Evolutionary conservation across 2,797 vertebrate species (phyloP), one percentile per base, ranked within the genome.

Genomic region (Ambastaia sidthimunki): DNA sequence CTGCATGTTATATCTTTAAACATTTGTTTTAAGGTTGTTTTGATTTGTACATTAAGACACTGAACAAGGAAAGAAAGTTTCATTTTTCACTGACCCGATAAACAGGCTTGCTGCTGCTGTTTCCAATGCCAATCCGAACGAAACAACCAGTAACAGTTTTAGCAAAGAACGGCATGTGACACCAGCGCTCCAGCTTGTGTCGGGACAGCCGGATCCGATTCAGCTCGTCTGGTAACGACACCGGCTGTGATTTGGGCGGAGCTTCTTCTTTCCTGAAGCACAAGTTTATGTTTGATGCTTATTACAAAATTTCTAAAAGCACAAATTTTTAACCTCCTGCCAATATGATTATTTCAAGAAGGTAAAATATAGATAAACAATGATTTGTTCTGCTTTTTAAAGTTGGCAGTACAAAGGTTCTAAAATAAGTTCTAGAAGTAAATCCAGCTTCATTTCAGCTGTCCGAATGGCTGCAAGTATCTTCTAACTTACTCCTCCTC

Each of bases 141-240:
- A 98, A 99, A 92, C 98, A 99, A 69, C 98, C 98, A 0, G 96
- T 98, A 78, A 98, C 98, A 0, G 98, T 99, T 91, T 98, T 99
- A 50, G 97, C 94, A 66, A 99, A 99, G 90, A 99, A 99, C 63
- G 98, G 98, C 98, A 99, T 99, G 86, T 99, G 98, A 91, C 97
- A 99, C 98, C 98, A 99, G 67, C 97, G 98, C 66, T 99, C 98
- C 87, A 99, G 90, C 87, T 99, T 99, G 90, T 99, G 96, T 77
- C 98, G 94, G 0, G 98, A 99, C 87, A 99, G 92, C 2, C 98
- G 95, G 44, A 99, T 91, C 75, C 96, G 89, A 90, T 99, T 99
- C 81, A 99, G 92, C 41, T 99, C 98, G 59, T 99, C 98, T 0
- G 97, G 97, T 44, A 98, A 91, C 0, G 98, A 98, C 68, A 99